Percentiles rank a stretch among this genome's conserved stretches.
Conservation (phyloP, 2,888 invertebrate species). For the Auanema freiburgensis region DNA sequence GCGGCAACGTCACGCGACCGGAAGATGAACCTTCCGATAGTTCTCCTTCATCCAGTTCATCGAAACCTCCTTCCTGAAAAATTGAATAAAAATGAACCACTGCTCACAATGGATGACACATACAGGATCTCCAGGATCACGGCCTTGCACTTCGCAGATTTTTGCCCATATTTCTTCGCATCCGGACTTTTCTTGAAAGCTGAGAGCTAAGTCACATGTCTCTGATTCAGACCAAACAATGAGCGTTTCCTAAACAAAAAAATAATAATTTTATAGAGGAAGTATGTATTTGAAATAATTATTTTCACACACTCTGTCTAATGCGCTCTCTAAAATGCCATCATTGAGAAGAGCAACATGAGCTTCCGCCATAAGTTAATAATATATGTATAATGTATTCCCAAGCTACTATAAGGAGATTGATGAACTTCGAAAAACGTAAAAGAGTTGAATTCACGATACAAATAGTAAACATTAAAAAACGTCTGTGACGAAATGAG, state of each 20-base stretch:
- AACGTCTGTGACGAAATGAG: too few relatives aligned
- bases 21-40: slow-evolving; percentile 21
- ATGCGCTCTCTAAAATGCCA: too few relatives aligned
- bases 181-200: slow-evolving; percentile 99
- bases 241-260: slow-evolving; percentile 79
- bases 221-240: slow-evolving; percentile 99
- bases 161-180: slow-evolving; percentile 99
- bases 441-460: too few relatives aligned
- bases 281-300: too few relatives aligned
- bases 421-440: too few relatives aligned
- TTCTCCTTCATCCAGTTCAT: slow-evolving; percentile 37
- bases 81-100: neutral
- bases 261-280: too few relatives aligned
- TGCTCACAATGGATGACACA: slow-evolving; percentile 68
- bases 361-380: too few relatives aligned
- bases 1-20: slow-evolving; percentile 70
- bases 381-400: too few relatives aligned
- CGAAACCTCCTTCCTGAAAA: slow-evolving; percentile 55
- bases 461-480: too few relatives aligned
- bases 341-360: too few relatives aligned
- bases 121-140: slow-evolving; percentile 96
- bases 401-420: too few relatives aligned
- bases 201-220: slow-evolving; percentile 95
- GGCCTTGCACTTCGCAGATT: slow-evolving; percentile 98
- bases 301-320: too few relatives aligned